Conservation (phyloP, 2,888 invertebrate genomes). For the Ennomos erosarius region DNA sequence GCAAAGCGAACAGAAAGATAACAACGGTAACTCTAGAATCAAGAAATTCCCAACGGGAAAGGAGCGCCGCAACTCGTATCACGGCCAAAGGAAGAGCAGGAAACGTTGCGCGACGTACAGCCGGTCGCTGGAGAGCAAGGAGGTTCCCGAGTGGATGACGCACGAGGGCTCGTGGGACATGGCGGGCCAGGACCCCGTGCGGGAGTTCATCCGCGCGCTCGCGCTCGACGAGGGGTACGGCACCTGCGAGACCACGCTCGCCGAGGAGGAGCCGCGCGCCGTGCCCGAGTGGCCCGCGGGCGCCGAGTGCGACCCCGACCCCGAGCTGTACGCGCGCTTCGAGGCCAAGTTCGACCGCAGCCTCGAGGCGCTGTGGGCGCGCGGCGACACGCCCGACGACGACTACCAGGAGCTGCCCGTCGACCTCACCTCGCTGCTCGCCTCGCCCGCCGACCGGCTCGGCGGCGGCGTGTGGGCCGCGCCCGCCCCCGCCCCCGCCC, state of each 20-base stretch:
- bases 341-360: conserved; percentile 89
- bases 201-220: conserved; percentile 78
- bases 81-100: conserved; percentile 69
- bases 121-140: conserved; percentile 75
- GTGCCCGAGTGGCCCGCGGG: too few species aligned
- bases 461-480: conserved; percentile 63
- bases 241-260: conserved; percentile 78
- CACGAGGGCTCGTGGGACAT: conserved; percentile 82
- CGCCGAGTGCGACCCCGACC: conserved; percentile 69
- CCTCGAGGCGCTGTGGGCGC: conserved; percentile 88
- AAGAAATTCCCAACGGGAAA: conserved; percentile 70
- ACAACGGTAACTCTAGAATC: conserved; percentile 59
- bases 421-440: conserved; percentile 85
- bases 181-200: conserved; percentile 78
- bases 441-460: conserved; percentile 83
- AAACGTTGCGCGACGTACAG: conserved; percentile 75
- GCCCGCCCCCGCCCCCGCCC: conserved; percentile 71
- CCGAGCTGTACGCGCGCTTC: conserved; percentile 85
- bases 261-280: conserved; percentile 62
- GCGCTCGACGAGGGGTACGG: conserved; percentile 82
- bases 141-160: conserved; percentile 84
- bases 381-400: conserved; percentile 79
- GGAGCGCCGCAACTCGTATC: conserved; percentile 76
- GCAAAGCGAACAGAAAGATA: conserved; percentile 76
- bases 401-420: conserved; percentile 87